phyloP scores from a whole-genome alignment of 2,888 invertebrate species.

The Venustoraphidia nigricollis region DNA sequence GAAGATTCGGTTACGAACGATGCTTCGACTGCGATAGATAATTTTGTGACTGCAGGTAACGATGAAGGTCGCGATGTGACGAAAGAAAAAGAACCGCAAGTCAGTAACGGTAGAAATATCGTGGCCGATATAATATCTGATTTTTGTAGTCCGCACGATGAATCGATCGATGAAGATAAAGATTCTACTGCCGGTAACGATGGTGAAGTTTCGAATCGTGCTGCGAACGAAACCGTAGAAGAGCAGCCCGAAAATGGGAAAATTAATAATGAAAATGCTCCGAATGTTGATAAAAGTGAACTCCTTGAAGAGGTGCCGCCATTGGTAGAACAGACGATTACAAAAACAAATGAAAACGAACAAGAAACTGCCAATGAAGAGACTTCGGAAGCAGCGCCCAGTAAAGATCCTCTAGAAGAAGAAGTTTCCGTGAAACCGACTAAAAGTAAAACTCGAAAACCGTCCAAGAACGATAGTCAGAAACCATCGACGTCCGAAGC shows the following conservation, averaged over 20 bases:
- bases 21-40: background rate
- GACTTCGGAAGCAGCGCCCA: no score
- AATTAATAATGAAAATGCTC: background rate
- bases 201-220: background rate
- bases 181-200: background rate
- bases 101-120: no score
- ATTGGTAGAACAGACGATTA: no score
- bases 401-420: no score
- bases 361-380: no score
- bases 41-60: background rate
- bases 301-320: background rate
- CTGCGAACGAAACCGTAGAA: constrained; percentile 4
- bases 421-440: no score
- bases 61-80: background rate
- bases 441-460: no score
- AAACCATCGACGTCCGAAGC: background rate
- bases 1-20: background rate
- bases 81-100: background rate
- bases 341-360: no score
- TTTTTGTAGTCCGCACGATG: no score
- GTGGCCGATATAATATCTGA: no score
- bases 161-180: background rate
- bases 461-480: background rate
- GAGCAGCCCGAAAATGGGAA: background rate
- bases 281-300: background rate